phyloP scores from a whole-genome alignment of 92 coral and sea anemone species.

The Palythoa grandiflora region DNA sequence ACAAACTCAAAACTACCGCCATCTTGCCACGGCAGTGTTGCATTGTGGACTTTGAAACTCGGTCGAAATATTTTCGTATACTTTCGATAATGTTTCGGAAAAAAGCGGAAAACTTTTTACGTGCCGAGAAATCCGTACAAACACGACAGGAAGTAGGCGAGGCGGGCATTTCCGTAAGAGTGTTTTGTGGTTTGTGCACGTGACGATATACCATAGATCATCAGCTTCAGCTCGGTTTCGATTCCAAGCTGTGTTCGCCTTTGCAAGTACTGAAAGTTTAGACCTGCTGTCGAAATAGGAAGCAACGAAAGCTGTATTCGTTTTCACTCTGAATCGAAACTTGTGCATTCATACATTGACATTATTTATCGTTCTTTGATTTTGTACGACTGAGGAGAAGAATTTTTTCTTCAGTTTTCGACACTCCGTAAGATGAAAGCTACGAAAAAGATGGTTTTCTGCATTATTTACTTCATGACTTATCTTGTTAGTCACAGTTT shows the following conservation, averaged over 20 bases:
- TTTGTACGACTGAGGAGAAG: background rate
- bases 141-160: slow-evolving; percentile 43
- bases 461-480: slow-evolving; percentile 12
- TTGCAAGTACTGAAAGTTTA: background rate
- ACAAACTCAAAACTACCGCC: slow-evolving; percentile 45
- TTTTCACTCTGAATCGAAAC: background rate
- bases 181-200: slow-evolving; percentile 41
- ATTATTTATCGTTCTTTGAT: background rate
- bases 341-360: background rate
- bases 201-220: background rate
- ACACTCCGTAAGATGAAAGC: background rate
- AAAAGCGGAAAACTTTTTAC: background rate
- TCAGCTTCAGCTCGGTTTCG: slow-evolving; percentile 11
- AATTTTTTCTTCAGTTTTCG: background rate
- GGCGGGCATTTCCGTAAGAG: slow-evolving; percentile 36
- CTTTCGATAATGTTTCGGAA: slow-evolving; percentile 33
- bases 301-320: too few species aligned
- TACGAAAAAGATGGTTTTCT: background rate
- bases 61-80: background rate
- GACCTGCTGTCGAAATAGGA: background rate
- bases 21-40: slow-evolving; percentile 22
- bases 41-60: background rate
- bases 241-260: slow-evolving; percentile 3
- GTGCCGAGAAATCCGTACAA: slow-evolving; percentile 7
- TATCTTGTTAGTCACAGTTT: slow-evolving; percentile 3